phyloP scores from a whole-genome alignment of 2,113 vertebrate species.

The Petrocephalus microphthalmus region DNA sequence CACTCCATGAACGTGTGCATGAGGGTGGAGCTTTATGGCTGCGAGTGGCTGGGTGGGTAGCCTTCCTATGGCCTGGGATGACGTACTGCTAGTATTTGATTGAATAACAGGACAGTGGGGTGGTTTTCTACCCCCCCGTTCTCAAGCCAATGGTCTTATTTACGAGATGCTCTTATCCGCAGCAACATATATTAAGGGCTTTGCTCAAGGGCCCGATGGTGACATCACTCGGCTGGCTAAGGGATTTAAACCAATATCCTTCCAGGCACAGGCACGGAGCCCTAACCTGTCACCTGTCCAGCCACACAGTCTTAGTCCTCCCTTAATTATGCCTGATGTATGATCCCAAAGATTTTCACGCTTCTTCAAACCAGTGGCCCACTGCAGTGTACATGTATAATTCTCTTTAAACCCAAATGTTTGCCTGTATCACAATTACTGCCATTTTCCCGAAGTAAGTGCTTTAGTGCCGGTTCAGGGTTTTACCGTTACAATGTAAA shows the following conservation, averaged over 20 bases:
- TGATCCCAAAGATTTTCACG: not conserved
- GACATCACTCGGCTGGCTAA: not conserved
- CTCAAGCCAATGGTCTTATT: not conserved
- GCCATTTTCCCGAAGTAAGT: not conserved
- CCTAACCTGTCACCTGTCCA: not conserved
- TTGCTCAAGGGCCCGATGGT: not conserved
- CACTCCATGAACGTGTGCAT: slow-evolving; percentile 96
- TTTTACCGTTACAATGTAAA: not conserved
- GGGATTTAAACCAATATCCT: not conserved
- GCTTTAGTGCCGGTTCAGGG: not conserved
- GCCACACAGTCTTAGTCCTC: not conserved
- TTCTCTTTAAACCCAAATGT: not conserved
- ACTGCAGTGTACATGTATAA: not conserved
- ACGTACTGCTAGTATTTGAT: not conserved
- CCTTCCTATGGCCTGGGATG: not conserved
- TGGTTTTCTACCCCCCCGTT: not conserved
- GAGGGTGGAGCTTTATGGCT: slow-evolving; percentile 94
- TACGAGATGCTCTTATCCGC: not conserved
- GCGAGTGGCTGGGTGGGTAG: slow-evolving; percentile 84
- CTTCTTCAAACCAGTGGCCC: not conserved
- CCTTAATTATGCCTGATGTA: not conserved
- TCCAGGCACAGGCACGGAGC: not conserved
- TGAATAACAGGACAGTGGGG: not conserved
- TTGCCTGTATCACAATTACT: not conserved
- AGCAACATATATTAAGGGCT: not conserved